Conservation (phyloP, 2,113 vertebrate species). For the Alexandromys fortis region DNA sequence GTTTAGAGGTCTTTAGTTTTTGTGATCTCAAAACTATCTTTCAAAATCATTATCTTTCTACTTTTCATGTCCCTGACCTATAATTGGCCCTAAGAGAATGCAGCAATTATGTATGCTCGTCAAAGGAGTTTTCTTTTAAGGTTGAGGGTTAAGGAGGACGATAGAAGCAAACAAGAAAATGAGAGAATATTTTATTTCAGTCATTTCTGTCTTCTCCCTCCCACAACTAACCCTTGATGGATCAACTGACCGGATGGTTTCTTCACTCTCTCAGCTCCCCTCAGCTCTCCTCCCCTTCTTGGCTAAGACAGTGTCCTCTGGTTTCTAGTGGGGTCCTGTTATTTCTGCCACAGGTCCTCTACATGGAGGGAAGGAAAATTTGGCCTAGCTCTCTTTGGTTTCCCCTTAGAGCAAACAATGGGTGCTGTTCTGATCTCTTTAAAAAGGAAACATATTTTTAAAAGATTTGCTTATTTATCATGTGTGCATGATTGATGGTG, state of each 20-base stretch:
- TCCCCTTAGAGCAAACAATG: not conserved
- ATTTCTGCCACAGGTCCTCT: not conserved
- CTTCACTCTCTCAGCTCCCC: not conserved
- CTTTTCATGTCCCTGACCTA: conserved; percentile 20
- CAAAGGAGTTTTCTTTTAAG: conserved; percentile 11
- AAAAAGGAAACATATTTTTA: not conserved
- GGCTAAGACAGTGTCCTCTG: not conserved
- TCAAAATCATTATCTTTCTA: conserved; percentile 48
- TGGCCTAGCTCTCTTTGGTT: conserved; percentile 10
- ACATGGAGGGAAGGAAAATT: not conserved
- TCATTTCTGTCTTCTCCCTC: not conserved
- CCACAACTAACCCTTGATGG: not conserved
- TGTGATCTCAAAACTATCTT: not conserved
- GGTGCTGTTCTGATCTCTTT: not conserved
- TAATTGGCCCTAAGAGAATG: conserved; percentile 1
- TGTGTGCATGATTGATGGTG: not conserved
- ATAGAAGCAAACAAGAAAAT: not conserved
- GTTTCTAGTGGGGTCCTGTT: conserved; percentile 23
- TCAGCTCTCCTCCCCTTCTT: not conserved
- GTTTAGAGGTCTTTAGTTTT: not conserved
- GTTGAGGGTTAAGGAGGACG: not conserved
- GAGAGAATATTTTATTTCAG: not conserved
- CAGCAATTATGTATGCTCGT: conserved; percentile 12
- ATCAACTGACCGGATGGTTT: not conserved
- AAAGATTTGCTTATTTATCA: not conserved